phyloP scores from a whole-genome alignment of 1,140 invertebrate genomes.

The Leptinotarsa defecta region DNA sequence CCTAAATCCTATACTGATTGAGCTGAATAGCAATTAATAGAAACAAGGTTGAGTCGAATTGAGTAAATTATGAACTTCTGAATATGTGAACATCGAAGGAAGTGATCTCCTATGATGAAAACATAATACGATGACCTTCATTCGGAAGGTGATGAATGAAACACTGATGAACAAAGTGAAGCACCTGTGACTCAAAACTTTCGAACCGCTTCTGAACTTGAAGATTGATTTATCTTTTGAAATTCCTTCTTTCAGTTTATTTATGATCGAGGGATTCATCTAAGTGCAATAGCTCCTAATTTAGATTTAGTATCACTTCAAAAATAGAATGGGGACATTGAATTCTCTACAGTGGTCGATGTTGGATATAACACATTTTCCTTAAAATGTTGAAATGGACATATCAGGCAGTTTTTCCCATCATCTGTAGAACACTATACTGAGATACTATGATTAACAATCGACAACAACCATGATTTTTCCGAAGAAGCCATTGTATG shows the following conservation, averaged over 20 bases:
- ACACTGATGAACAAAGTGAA: neutral
- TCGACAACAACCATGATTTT: too few species aligned
- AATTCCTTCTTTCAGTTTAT: neutral
- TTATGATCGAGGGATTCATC: neutral
- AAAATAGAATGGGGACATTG: too few species aligned
- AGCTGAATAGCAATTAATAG: too few species aligned
- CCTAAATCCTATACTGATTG: too few species aligned
- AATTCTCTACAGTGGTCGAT: too few species aligned
- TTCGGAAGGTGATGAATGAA: neutral
- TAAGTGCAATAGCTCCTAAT: neutral
- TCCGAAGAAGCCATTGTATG: too few species aligned
- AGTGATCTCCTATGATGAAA: neutral
- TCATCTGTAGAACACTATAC: too few species aligned
- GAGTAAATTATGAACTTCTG: neutral
- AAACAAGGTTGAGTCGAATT: neutral
- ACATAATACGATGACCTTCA: neutral
- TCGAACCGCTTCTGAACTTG: neutral
- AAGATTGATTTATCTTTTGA: neutral
- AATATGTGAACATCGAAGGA: neutral
- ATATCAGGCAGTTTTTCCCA: too few species aligned
- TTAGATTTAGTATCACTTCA: neutral
- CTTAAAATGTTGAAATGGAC: too few species aligned
- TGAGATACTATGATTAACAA: too few species aligned
- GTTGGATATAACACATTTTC: too few species aligned
- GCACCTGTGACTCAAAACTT: neutral